Base-by-base conservation (phyloP, 2,113 vertebrate genomes). In the Mirounga angustirostris region DNA sequence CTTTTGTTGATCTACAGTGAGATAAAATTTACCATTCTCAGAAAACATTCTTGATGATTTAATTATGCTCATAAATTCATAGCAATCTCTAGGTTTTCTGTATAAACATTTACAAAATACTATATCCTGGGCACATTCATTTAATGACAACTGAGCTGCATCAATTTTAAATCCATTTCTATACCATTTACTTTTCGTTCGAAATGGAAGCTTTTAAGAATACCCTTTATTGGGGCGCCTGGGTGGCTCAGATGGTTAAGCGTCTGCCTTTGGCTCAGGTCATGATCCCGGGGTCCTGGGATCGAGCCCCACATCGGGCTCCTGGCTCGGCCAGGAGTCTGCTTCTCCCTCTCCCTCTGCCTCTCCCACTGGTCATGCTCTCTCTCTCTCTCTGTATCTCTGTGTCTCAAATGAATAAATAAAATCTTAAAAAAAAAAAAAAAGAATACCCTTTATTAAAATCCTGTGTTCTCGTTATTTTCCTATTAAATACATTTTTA, bases 11-110 rank as follows among this genome's bases (percentile, higher is more conserved):
- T 95, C 50, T 94, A 73, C 84, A 83, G 24, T 73, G n/a, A 92
- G 54, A 65, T 65, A 84, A 95, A 86, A 97, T 96, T 97, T 95
- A 91, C 50, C 79, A 14, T 85, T 24, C 69, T 84, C 46, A 95
- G 73, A 87, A 97, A 89, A 83, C 36, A 33, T 94, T 94, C 83
- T 90, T 95, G 61, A 89, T 98, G 81, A 87, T 96, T 97, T 92
- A 85, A 95, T 95, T 97, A 83, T 96, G 12, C 63, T 88, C 58
- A 85, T 96, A 96, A 90, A 94, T 95, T 94, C 59, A 88, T 87
- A 46, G 80, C 50, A 56, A 71, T 90, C 69, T 89, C n/a, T 91
- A 79, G 82, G 22, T 65, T 73, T 90, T 76, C 78, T 88, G 22
- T 52, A 76, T 61, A 52, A 69, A 36, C 11, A 76, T 71, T 87